Evolutionary conservation across 2,888 invertebrate genomes (phyloP).

Genomic region (Drosophila aldrichi): DNA sequence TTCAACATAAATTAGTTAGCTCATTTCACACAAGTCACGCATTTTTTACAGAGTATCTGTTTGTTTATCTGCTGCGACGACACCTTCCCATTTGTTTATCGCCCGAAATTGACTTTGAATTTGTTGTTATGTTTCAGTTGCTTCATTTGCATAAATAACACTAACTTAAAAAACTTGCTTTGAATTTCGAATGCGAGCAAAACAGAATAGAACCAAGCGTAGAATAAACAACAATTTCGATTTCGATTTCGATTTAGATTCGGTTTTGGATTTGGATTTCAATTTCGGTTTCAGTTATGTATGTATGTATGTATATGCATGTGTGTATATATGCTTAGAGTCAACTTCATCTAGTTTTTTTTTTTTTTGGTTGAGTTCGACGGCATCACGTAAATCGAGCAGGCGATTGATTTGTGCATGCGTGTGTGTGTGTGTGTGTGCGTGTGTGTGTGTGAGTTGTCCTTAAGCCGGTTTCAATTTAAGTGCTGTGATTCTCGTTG

Average conservation of each 20-base stretch:
- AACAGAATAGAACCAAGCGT: conserved; percentile 11
- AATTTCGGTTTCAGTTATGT: conserved; percentile 21
- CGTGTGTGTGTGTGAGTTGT: conserved; percentile 42
- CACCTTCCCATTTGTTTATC: conserved; percentile 20
- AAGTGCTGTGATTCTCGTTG: conserved; percentile 10
- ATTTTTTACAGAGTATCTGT: conserved; percentile 33
- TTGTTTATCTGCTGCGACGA: background rate
- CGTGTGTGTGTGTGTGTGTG: background rate
- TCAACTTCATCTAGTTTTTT: conserved; percentile 22
- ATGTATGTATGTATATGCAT: background rate
- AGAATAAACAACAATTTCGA: conserved; percentile 15
- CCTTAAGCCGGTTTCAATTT: conserved; percentile 73
- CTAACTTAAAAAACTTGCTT: conserved; percentile 79
- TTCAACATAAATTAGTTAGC: background rate
- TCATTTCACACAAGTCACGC: conserved; percentile 5
- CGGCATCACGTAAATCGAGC: conserved; percentile 53
- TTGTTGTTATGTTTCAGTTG: conserved; percentile 8
- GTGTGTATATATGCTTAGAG: background rate
- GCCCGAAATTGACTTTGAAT: conserved; percentile 19
- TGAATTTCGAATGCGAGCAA: conserved; percentile 56
- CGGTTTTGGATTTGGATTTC: background rate
- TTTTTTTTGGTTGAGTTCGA: conserved; percentile 35
- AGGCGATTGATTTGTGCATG: conserved; percentile 12
- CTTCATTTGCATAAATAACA: conserved; percentile 77
- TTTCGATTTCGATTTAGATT: background rate